Evolutionary conservation across 2,797 vertebrate genomes (phyloP).

Genomic region (Melanotaenia trifasciata): DNA sequence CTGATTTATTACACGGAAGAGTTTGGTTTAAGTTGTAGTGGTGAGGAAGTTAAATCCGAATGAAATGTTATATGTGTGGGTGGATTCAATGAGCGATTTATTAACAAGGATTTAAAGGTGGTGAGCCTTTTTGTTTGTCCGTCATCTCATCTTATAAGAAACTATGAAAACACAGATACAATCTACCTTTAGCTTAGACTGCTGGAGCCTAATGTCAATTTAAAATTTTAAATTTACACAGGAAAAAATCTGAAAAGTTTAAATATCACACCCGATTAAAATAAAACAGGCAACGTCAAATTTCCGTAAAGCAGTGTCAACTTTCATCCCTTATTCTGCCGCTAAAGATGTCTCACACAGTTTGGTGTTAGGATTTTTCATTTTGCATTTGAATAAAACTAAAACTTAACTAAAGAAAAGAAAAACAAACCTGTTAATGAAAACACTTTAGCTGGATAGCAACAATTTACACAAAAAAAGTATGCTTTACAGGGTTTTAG

Average conservation of each 20-base stretch:
- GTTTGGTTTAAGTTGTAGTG: too few species aligned
- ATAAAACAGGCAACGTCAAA: not conserved
- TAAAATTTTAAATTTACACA: not conserved
- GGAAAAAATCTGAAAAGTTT: not conserved
- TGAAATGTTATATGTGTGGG: too few species aligned
- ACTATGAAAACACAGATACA: not conserved
- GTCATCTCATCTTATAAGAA: not conserved
- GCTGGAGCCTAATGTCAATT: not conserved
- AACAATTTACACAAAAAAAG: constrained; percentile 1
- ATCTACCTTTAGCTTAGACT: not conserved
- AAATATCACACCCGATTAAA: not conserved
- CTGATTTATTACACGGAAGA: too few species aligned
- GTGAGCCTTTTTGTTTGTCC: not conserved
- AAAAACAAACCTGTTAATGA: not conserved
- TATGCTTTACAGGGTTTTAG: not conserved
- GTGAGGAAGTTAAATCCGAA: too few species aligned
- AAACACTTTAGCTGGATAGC: not conserved
- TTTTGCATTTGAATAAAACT: not conserved
- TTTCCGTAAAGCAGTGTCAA: not conserved
- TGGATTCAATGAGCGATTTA: too few species aligned
- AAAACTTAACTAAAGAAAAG: constrained; percentile 5
- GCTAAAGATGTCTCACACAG: not conserved
- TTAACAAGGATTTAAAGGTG: too few species aligned
- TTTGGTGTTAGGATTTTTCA: not conserved
- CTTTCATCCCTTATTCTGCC: not conserved